Evolutionary conservation across 1,140 invertebrate genomes (phyloP).

Genomic region (Lordiphosa stackelbergi): DNA sequence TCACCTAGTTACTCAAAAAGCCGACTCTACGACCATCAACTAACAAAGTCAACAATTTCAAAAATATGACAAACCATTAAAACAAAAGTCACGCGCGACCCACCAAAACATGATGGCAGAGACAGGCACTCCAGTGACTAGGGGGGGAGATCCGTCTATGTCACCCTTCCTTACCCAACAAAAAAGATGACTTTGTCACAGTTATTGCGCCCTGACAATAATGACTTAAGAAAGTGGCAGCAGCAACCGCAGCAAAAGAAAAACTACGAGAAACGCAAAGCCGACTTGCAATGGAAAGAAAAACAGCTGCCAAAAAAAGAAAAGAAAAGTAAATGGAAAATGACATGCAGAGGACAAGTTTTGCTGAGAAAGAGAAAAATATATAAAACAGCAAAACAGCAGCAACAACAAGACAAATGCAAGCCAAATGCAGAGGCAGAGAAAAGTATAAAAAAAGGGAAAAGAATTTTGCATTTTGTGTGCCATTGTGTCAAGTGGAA

Average conservation of each 20-base stretch:
- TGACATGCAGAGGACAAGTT: constrained; percentile 51
- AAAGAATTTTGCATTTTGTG: constrained; percentile 71
- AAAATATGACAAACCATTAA: constrained; percentile 34
- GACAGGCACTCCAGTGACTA: constrained; percentile 1
- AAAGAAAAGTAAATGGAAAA: constrained; percentile 45
- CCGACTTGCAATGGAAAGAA: constrained; percentile 44
- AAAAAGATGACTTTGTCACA: constrained; percentile 63
- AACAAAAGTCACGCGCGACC: constrained; percentile 38
- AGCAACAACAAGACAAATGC: constrained; percentile 11
- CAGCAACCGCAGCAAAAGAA: constrained; percentile 9
- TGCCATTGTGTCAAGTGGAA: constrained; percentile 74
- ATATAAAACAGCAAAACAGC: not conserved
- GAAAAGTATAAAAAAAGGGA: not conserved
- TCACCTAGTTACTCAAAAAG: constrained; percentile 13
- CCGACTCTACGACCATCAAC: constrained; percentile 1
- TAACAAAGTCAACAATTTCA: constrained; percentile 12
- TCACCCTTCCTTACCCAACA: constrained; percentile 11
- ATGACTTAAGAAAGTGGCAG: constrained; percentile 49
- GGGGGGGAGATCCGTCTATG: constrained; percentile 1
- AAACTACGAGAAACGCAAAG: constrained; percentile 28
- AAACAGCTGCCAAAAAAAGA: constrained; percentile 58
- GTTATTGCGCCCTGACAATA: constrained; percentile 61
- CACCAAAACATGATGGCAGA: constrained; percentile 6
- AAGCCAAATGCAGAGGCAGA: constrained; percentile 7
- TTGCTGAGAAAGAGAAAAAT: not conserved